Conservation (phyloP, 2,113 vertebrate genomes). For the Zapus hudsonius region DNA sequence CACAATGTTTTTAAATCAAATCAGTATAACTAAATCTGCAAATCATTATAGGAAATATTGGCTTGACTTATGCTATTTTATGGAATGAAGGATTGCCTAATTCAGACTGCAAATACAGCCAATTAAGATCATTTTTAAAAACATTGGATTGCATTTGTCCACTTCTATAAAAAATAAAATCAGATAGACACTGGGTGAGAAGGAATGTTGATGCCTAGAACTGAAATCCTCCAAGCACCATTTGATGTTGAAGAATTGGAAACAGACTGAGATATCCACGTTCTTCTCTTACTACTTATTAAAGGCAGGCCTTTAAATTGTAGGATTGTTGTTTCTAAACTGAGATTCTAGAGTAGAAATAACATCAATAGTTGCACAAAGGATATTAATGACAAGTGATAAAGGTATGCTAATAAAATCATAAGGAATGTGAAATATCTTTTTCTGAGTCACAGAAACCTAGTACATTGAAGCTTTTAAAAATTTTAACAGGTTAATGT, state of each 20-base stretch:
- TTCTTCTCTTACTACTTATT: not conserved
- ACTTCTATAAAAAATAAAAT: not conserved
- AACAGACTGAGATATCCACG: not conserved
- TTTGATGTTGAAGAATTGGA: conserved; percentile 8
- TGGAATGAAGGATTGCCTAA: not conserved
- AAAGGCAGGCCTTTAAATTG: not conserved
- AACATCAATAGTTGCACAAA: not conserved
- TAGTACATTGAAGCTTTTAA: not conserved
- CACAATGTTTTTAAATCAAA: not conserved
- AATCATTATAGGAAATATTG: not conserved
- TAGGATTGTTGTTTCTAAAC: not conserved
- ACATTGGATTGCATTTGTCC: not conserved
- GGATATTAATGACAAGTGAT: not conserved
- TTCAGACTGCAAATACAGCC: not conserved
- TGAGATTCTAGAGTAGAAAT: conserved; percentile 32
- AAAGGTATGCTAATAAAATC: not conserved
- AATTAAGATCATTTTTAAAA: not conserved
- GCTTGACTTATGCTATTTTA: not conserved
- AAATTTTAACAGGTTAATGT: conserved; percentile 3
- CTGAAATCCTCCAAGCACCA: not conserved
- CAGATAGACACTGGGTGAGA: not conserved
- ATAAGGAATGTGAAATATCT: not conserved
- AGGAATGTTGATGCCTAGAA: not conserved
- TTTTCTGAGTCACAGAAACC: not conserved
- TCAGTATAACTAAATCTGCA: not conserved